phyloP scores from a whole-genome alignment of 2,888 invertebrate species.

The Pilophorus perplexus region DNA sequence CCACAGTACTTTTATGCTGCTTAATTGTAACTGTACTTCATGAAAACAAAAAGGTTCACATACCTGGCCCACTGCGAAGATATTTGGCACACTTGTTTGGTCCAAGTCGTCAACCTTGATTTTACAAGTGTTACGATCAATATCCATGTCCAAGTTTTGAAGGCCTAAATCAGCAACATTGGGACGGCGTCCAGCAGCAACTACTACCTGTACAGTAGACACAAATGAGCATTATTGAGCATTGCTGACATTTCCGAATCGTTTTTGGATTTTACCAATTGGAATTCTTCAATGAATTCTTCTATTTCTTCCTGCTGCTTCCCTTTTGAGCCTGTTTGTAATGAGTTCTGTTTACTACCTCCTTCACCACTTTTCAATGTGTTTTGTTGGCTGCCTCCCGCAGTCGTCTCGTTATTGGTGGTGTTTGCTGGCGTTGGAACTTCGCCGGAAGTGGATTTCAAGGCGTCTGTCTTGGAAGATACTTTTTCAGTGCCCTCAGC shows the following conservation, averaged over 20 bases:
- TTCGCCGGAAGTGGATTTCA: too few relatives aligned
- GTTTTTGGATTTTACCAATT: conserved; percentile 7
- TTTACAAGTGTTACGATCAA: conserved; percentile 8
- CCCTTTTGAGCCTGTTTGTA: neutral
- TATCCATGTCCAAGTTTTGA: conserved; percentile 14
- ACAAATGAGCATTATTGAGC: neutral
- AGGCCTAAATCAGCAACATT: conserved; percentile 27
- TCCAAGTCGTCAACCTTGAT: conserved; percentile 28
- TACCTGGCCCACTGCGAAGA: conserved; percentile 24
- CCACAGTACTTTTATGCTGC: too few relatives aligned
- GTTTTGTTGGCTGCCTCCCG: neutral
- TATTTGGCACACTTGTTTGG: conserved; percentile 27
- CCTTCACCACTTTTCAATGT: neutral
- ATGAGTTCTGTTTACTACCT: neutral
- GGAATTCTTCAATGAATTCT: conserved; percentile 17
- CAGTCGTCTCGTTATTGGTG: too few relatives aligned
- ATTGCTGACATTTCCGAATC: conserved; percentile 5
- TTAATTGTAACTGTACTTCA: too few relatives aligned
- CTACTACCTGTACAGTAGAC: conserved; percentile 15
- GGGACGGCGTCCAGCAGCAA: conserved; percentile 20
- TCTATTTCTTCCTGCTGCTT: neutral
- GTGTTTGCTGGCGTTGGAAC: too few relatives aligned
- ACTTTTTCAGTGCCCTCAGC: neutral
- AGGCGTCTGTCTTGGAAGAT: neutral
- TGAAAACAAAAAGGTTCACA: too few relatives aligned